Base-by-base conservation (phyloP, 1,140 invertebrate species). In the Pogonognathellus flavescens region DNA sequence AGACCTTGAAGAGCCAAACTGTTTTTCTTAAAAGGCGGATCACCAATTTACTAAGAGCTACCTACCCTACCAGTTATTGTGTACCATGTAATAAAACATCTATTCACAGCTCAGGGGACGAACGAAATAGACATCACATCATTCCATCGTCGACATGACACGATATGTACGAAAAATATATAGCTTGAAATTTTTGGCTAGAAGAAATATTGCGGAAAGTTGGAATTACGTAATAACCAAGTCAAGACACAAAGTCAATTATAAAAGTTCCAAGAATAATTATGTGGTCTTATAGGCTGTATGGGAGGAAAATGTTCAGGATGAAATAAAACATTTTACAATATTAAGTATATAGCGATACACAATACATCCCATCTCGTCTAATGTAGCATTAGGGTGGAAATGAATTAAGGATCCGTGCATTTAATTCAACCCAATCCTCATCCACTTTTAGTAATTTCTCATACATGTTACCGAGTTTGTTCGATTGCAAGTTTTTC, bases 1-100 rank as follows among this genome's bases (percentile, higher is more conserved):
- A 76, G 70, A 76, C 70, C 70, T 76, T 76, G 70, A 76, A 25
- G 70, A 76, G 25, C 70, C 70, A 76, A 76, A 76, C n/a, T 76
- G 70, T 76, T 76, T 76, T 76, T 76, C 70, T 76, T 20, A 76
- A 76, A 76, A 76, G 70, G 70, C 70, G 70, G 70, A 76, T 76
- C 70, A 76, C n/a, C 22, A 41, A 41, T 41, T 41, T 41, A n/a
- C 11, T 16, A 72, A 49, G 49, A 1, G 70, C 41, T 50, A 76
- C 31, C 41, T 70, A 25, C 20, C 22, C 25, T 70, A 31, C 53
- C 53, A 4, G 53, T 57, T 57, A 13, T 57, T 14, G n/a, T n/a
- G 53, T 4, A 57, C n/a, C 2, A 4, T 57, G 53, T 57, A 57
- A 57, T 57, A 57, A 57, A n/a, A 57, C 53, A 49, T 25, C 70